Percentiles rank a stretch among this genome's conserved stretches.
These are phyloP conservation scores for Merops nubicus DNA, from an alignment of 2,113 vertebrate species.

Conservation along the genomic window DNA sequence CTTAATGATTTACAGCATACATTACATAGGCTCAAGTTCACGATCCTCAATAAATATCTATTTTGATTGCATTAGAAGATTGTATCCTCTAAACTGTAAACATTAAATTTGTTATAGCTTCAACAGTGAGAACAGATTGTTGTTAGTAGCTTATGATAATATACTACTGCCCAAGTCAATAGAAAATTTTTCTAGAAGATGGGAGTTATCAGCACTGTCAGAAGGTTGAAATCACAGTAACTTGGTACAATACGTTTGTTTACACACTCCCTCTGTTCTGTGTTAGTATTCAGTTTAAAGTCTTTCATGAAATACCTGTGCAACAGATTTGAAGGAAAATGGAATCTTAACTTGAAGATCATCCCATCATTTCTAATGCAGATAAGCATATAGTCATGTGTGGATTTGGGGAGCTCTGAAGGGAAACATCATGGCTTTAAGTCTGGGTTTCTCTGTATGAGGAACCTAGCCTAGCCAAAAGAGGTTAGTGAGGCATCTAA, in stretches of 20 bases:
- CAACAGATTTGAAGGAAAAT: neutral
- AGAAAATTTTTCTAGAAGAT: neutral
- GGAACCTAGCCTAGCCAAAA: neutral
- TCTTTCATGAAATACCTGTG: neutral
- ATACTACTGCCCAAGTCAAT: neutral
- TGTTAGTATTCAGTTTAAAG: neutral
- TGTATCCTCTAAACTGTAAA: neutral
- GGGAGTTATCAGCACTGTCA: neutral
- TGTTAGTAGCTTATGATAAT: neutral
- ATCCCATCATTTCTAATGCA: neutral
- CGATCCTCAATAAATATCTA: constrained; percentile 12
- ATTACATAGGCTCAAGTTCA: neutral
- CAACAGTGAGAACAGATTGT: neutral
- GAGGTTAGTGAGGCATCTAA: neutral
- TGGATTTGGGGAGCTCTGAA: neutral
- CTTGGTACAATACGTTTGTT: neutral
- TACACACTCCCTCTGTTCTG: neutral
- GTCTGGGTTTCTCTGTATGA: neutral
- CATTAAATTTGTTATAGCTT: neutral
- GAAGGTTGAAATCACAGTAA: neutral
- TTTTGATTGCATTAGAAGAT: constrained; percentile 22
- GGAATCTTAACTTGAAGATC: neutral
- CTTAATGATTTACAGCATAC: neutral
- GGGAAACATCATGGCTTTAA: neutral
- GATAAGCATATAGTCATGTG: neutral